Base-by-base conservation (phyloP, 1,140 invertebrate species). In the Papilio glaucus region DNA sequence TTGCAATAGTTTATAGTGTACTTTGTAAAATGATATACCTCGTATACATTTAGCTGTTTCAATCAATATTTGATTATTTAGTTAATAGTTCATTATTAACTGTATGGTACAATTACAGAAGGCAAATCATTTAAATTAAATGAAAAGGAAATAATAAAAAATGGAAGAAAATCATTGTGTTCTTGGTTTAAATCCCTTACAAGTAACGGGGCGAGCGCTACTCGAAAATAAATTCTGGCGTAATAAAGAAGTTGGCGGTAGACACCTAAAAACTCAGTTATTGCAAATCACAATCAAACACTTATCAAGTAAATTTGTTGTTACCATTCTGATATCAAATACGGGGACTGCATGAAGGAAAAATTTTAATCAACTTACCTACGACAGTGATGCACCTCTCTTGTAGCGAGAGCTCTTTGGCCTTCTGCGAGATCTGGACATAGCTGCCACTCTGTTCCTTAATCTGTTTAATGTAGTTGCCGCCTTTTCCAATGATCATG, bases 401-500 rank as follows among this genome's bases (percentile, higher is more conserved):
- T 85, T 98, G 97, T 67, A 99, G 94, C 81, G 97, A 98, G 49
- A 99, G 96, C 90, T 99, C 98, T 93, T 99, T 99, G 72, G 98
- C 98, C 93, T 99, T 99, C 93, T 99, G 98, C 85, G 98, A 99
- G 85, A 99, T 98, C 94, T 99, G 98, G 79, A 99, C 98, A 93
- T 99, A 99, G 74, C 98, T 98, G 77, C 98, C 98, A 85, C 97
- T 99, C 87, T 97, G 96, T 92, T 99, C 98, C 94, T 99, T 99
- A 81, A 99, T 98, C 94, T 99, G 98, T 93, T 99, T 99, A 81
- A 99, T 99, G 86, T 97, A 99, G 92, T 97, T 98, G 68, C 99
- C 99, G 73, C 96, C 98, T 93, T 99, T 99, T 78, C 99, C 99
- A 87, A 99, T 99, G 78, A 99, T 99, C 98, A 99, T 99, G 77